Conservation (phyloP, 2,888 invertebrate genomes). For the Apamea anceps region DNA sequence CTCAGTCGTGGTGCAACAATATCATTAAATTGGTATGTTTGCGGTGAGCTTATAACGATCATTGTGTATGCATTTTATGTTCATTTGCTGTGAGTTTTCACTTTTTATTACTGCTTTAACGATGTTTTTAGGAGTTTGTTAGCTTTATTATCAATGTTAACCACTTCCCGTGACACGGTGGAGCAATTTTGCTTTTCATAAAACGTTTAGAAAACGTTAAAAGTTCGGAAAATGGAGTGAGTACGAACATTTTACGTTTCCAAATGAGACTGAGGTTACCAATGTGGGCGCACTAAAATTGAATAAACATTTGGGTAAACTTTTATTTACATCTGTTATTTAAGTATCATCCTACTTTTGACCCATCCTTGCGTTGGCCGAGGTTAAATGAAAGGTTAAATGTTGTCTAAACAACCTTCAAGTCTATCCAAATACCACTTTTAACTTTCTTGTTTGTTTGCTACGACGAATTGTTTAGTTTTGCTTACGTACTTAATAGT, state of each 20-base stretch:
- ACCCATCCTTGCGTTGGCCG: background rate
- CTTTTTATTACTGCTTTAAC: conserved; percentile 45
- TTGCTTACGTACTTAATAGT: background rate
- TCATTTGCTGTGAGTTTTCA: conserved; percentile 32
- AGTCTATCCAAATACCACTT: background rate
- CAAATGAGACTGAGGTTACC: background rate
- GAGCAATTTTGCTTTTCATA: conserved; percentile 31
- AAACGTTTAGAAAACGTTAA: conserved; percentile 44
- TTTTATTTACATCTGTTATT: conserved; percentile 10
- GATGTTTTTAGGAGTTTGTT: conserved; percentile 41
- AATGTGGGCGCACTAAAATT: background rate
- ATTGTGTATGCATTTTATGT: conserved; percentile 54
- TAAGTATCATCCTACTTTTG: conserved; percentile 3
- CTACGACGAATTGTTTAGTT: background rate
- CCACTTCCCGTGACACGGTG: background rate
- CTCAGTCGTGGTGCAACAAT: conserved; percentile 32
- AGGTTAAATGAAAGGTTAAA: background rate
- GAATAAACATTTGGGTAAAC: background rate
- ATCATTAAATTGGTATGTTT: conserved; percentile 48
- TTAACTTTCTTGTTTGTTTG: background rate
- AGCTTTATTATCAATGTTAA: conserved; percentile 43
- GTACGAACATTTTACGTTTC: background rate
- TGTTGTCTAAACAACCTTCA: conserved; percentile 12
- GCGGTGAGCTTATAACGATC: conserved; percentile 32
- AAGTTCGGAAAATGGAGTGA: conserved; percentile 16